Percentiles rank a stretch among this genome's conserved stretches.
Conservation (phyloP, 2,113 vertebrate genomes). For the Lagopus muta region DNA sequence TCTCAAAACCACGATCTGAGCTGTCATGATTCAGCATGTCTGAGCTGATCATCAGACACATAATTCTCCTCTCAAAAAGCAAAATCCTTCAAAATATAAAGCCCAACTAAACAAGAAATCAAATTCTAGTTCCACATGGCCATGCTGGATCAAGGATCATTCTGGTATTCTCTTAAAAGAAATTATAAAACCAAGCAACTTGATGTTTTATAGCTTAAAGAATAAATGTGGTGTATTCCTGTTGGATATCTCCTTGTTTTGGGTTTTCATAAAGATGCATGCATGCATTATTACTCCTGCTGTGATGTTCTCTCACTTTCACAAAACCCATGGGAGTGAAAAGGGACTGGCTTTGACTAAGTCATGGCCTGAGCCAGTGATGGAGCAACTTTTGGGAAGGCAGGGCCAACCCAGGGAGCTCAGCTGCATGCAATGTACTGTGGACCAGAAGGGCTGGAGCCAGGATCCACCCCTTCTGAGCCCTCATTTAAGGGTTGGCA, state of each 20-base stretch:
- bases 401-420: too few species aligned
- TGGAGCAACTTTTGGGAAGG: too few species aligned
- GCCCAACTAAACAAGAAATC: slow-evolving; percentile 27
- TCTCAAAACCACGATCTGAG: slow-evolving; percentile 44
- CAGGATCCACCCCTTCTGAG: too few species aligned
- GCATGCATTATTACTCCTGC: not conserved
- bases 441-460: too few species aligned
- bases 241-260: not conserved
- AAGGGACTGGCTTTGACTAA: not conserved
- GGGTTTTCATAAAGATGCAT: not conserved
- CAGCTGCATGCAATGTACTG: too few species aligned
- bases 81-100: slow-evolving; percentile 41
- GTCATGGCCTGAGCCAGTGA: too few species aligned
- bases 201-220: not conserved
- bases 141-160: not conserved
- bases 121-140: not conserved
- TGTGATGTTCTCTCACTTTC: not conserved
- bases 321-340: not conserved
- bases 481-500: too few species aligned
- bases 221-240: not conserved
- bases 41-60: not conserved
- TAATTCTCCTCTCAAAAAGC: not conserved
- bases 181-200: not conserved
- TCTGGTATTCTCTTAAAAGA: not conserved
- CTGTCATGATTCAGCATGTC: not conserved